These are phyloP conservation scores for Hemicentrotus pulcherrimus DNA, from an alignment of 35 echinoderm and acorn worm species.

Conservation along the genomic window DNA sequence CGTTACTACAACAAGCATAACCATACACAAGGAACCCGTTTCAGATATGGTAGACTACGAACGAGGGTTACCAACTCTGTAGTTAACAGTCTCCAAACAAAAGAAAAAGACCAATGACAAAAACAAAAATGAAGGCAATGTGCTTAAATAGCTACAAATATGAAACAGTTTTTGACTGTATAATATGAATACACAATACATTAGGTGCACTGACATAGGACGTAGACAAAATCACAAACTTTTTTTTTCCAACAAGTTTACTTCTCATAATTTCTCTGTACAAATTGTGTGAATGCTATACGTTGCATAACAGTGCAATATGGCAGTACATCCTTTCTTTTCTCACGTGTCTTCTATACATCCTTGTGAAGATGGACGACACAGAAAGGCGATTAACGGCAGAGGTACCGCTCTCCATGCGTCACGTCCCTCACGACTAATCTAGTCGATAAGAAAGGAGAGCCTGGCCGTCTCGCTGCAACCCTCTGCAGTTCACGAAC, in stretches of 20 bases:
- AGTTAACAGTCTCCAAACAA: background rate
- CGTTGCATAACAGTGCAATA: background rate
- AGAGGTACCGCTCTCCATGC: background rate
- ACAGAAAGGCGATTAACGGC: background rate
- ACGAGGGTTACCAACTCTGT: background rate
- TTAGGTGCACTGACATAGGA: background rate
- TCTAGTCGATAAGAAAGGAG: background rate
- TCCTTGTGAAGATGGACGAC: background rate
- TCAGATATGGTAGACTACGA: background rate
- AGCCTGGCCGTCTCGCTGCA: background rate
- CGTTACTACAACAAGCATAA: background rate
- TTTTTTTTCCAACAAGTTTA: background rate
- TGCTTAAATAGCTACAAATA: slow-evolving; percentile 5
- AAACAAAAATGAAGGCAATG: background rate
- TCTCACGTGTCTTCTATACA: background rate
- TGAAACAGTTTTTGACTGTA: background rate
- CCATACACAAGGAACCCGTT: background rate
- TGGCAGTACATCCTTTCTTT: background rate
- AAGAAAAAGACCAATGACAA: background rate
- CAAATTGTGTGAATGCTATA: slow-evolving; percentile 8
- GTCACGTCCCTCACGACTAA: background rate
- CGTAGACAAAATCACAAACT: slow-evolving; percentile 4
- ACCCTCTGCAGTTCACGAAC: background rate
- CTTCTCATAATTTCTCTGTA: slow-evolving; percentile 13
- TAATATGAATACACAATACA: background rate